Evolutionary conservation across 2,888 invertebrate species (phyloP).

Genomic region (Callosobruchus maculatus): DNA sequence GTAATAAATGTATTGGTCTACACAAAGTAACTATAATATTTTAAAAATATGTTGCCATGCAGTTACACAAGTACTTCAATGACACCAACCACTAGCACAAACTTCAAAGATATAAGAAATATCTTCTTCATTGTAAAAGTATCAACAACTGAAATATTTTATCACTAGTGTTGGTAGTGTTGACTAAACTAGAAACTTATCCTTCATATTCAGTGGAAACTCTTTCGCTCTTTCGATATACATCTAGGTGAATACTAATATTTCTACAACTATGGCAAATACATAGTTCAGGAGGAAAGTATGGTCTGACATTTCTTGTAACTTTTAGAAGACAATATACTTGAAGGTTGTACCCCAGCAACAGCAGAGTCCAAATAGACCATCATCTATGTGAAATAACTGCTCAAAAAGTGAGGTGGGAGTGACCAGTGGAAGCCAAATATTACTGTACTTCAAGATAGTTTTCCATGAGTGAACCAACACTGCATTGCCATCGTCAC

Average conservation of each 20-base stretch:
- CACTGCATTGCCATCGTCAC: constrained; percentile 43
- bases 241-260: constrained; percentile 49
- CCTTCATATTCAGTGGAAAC: constrained; percentile 28
- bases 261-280: constrained; percentile 52
- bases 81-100: not conserved
- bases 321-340: constrained; percentile 55
- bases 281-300: constrained; percentile 52
- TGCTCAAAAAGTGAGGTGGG: constrained; percentile 52
- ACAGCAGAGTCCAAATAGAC: constrained; percentile 60
- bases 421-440: constrained; percentile 44
- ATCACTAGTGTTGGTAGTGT: not conserved
- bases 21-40: not conserved
- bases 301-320: constrained; percentile 49
- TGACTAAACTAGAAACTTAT: not conserved
- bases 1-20: not conserved
- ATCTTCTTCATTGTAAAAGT: no score
- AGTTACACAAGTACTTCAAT: not conserved
- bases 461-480: constrained; percentile 40
- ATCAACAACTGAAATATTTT: no score
- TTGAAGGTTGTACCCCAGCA: constrained; percentile 59
- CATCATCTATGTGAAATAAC: constrained; percentile 57
- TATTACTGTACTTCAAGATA: constrained; percentile 37
- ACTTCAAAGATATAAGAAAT: no score
- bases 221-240: constrained; percentile 37
- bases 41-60: not conserved